Percentiles rank a stretch among this genome's conserved stretches.
These are phyloP conservation scores for Gymnosoma rotundatum DNA, from an alignment of 2,888 invertebrate genomes.

Conservation along the genomic window DNA sequence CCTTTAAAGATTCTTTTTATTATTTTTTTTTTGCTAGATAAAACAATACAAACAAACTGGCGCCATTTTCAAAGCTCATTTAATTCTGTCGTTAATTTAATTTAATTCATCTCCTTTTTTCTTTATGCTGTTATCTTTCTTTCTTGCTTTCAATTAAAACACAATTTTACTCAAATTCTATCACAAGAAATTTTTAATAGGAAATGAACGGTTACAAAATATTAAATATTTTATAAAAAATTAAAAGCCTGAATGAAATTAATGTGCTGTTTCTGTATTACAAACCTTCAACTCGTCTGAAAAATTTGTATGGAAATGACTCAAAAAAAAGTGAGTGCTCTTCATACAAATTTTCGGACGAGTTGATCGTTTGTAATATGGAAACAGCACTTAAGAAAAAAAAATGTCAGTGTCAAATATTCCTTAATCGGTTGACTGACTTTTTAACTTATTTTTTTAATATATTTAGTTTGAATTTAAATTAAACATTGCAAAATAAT, in stretches of 20 bases:
- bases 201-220: constrained; percentile 20
- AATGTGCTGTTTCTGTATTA: no score
- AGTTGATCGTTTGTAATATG: no score
- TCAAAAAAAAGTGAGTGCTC: no score
- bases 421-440: no score
- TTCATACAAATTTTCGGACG: no score
- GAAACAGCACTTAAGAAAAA: no score
- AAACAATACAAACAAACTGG: constrained; percentile 59
- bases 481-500: no score
- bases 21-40: constrained; percentile 35
- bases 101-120: constrained; percentile 63
- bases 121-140: constrained; percentile 42
- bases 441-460: no score
- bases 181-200: constrained; percentile 2
- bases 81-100: constrained; percentile 70
- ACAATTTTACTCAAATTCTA: constrained; percentile 44
- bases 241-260: neutral
- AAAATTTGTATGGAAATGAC: no score
- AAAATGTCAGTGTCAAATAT: no score
- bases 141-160: constrained; percentile 46
- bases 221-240: constrained; percentile 12
- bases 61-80: constrained; percentile 71
- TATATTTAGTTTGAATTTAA: no score
- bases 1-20: constrained; percentile 50
- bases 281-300: no score